Conservation (phyloP, 2,888 invertebrate species). For the Petrophora chlorosata region DNA sequence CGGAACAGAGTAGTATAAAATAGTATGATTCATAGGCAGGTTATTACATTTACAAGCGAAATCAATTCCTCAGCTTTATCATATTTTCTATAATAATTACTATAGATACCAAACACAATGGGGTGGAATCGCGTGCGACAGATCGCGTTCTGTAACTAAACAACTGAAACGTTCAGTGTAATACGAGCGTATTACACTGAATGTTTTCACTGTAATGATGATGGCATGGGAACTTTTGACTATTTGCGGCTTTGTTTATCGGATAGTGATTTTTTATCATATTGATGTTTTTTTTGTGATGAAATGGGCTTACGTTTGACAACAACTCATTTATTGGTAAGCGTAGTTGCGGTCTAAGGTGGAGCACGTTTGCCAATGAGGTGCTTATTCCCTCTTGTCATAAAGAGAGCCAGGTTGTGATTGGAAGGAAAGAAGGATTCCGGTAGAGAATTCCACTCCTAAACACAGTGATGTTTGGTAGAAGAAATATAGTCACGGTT, state of each 20-base stretch:
- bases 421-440: too few species aligned
- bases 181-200: conserved; percentile 65
- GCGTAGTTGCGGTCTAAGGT: too few species aligned
- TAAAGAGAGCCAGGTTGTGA: too few species aligned
- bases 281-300: neutral
- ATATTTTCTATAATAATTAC: conserved; percentile 8
- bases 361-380: too few species aligned
- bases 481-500: too few species aligned
- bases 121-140: conserved; percentile 62
- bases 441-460: too few species aligned
- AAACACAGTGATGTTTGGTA: too few species aligned
- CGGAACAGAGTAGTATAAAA: too few species aligned
- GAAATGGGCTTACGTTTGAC: too few species aligned
- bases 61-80: neutral
- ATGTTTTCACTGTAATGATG: conserved; percentile 61
- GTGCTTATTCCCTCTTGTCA: too few species aligned
- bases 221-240: conserved; percentile 73
- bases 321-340: too few species aligned
- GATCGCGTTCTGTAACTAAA: conserved; percentile 69
- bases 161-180: conserved; percentile 75
- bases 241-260: conserved; percentile 46
- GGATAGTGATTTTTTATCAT: neutral
- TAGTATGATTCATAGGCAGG: too few species aligned
- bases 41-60: neutral
- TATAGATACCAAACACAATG: conserved; percentile 32